Percentiles rank a stretch among this genome's conserved stretches.
These are phyloP conservation scores for Chaitophorus viminalis DNA, from an alignment of 2,888 invertebrate genomes.

Conservation along the genomic window DNA sequence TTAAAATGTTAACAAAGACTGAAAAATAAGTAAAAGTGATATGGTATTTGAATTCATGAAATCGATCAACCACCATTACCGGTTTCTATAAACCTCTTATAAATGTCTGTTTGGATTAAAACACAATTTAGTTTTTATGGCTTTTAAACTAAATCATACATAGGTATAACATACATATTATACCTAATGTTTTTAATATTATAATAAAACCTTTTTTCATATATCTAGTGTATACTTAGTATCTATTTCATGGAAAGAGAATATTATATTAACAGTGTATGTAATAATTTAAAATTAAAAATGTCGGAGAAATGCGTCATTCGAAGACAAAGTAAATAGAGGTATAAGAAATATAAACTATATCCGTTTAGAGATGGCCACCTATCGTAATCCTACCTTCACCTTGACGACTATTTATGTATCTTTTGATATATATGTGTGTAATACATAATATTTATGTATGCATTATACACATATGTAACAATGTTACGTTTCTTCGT, in stretches of 20 bases:
- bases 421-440: not conserved
- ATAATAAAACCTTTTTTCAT: not conserved
- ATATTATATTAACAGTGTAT: no score
- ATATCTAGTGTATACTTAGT: no score
- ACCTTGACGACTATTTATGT: not conserved
- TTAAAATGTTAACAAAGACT: conserved; percentile 32
- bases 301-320: no score
- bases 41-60: conserved; percentile 38
- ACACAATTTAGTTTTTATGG: not conserved
- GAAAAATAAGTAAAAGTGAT: conserved; percentile 3
- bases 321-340: no score
- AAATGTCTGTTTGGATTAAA: not conserved
- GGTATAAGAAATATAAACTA: no score
- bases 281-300: no score
- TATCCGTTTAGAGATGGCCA: no score
- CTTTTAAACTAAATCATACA: not conserved
- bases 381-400: no score
- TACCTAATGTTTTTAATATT: not conserved
- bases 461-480: not conserved
- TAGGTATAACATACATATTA: not conserved
- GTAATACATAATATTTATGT: no score
- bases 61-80: not conserved
- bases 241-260: no score
- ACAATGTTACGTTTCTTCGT: not conserved
- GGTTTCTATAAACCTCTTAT: not conserved